These are phyloP conservation scores for Xestia ashworthii DNA, from an alignment of 2,888 invertebrate genomes.

Conservation along the genomic window DNA sequence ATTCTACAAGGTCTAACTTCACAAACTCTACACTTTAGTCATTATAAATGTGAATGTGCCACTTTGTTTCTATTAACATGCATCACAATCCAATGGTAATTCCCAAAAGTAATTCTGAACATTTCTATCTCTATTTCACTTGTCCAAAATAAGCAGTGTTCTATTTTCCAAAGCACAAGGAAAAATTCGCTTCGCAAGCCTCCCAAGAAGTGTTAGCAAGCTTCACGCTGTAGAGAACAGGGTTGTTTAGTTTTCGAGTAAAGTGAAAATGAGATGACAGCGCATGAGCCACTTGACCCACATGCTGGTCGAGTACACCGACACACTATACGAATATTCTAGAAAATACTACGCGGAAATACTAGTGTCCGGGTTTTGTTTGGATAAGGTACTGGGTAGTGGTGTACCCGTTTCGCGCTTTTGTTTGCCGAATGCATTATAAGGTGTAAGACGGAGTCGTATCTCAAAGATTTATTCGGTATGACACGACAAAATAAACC, in stretches of 20 bases:
- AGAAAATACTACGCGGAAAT: constrained; percentile 29
- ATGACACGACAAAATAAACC: background rate
- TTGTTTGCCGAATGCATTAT: background rate
- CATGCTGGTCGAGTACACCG: constrained; percentile 26
- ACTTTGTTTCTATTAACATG: background rate
- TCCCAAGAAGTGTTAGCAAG: constrained; percentile 30
- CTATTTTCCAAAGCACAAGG: background rate
- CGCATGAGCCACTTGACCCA: constrained; percentile 63
- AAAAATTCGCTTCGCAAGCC: constrained; percentile 4
- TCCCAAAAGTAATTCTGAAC: background rate
- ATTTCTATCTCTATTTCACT: background rate
- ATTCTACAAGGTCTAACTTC: no score
- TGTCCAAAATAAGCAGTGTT: background rate
- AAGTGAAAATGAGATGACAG: constrained; percentile 63
- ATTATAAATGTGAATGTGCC: no score
- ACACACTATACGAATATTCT: constrained; percentile 18
- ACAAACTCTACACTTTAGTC: no score
- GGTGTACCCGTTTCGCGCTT: background rate
- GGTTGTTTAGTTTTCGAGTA: constrained; percentile 53
- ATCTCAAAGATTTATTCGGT: background rate
- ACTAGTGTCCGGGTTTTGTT: constrained; percentile 10
- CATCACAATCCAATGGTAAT: background rate
- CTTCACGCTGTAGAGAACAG: constrained; percentile 29
- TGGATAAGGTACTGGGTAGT: background rate
- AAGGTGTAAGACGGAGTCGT: background rate